A percentile compares a stretch with the other conserved stretches of the same genome.
Evolutionary conservation across 1,140 invertebrate genomes (phyloP).

Genomic region (Pantala flavescens): DNA sequence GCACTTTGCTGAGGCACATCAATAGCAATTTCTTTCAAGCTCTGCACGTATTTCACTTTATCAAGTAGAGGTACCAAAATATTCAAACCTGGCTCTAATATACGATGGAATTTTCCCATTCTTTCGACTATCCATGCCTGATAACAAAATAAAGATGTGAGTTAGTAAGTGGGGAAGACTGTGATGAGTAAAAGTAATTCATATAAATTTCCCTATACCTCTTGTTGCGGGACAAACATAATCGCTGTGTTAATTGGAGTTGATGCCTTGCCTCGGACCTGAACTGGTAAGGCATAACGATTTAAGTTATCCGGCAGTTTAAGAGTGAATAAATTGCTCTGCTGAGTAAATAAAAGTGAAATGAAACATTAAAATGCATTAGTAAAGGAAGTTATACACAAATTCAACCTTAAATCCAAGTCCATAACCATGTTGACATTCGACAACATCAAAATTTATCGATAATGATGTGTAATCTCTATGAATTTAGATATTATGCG

Average conservation of each 20-base stretch:
- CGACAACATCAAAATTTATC: no score
- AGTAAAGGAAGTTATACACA: neutral
- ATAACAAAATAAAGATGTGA: conserved; percentile 27
- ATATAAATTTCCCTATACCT: conserved; percentile 46
- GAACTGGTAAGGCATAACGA: neutral
- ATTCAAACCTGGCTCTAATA: conserved; percentile 91
- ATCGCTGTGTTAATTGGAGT: conserved; percentile 86
- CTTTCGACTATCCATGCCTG: conserved; percentile 96
- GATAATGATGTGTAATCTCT: no score
- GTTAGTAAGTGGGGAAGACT: conserved; percentile 14
- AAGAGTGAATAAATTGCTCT: neutral
- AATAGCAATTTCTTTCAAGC: conserved; percentile 97
- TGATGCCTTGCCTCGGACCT: conserved; percentile 45
- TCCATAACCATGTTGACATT: no score
- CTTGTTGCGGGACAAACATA: conserved; percentile 98
- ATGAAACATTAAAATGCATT: neutral
- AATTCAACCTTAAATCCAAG: no score
- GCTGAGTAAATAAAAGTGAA: neutral
- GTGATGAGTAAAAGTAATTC: conserved; percentile 14
- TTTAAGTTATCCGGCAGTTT: neutral
- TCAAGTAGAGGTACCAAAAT: conserved; percentile 86
- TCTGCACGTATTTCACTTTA: conserved; percentile 94
- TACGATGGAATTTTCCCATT: conserved; percentile 94
- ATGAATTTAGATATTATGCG: no score
- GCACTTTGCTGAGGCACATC: conserved; percentile 98